These are phyloP conservation scores for Bettongia penicillata DNA, from an alignment of 2,113 vertebrate genomes.

Conservation along the genomic window DNA sequence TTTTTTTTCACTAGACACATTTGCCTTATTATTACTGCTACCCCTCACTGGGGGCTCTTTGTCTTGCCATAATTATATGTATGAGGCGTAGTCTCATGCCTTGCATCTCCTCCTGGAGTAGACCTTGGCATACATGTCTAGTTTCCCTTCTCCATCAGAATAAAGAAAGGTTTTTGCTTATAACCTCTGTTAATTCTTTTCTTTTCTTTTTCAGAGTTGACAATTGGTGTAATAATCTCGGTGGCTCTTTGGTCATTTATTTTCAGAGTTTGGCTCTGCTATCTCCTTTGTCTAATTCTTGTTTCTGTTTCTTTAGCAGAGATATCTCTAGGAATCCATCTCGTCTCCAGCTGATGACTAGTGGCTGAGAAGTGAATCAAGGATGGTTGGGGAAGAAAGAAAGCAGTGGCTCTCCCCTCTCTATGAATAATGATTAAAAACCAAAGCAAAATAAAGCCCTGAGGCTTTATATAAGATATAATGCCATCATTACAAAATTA, in stretches of 20 bases:
- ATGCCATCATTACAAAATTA: background rate
- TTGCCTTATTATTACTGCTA: background rate
- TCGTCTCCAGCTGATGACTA: background rate
- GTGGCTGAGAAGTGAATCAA: background rate
- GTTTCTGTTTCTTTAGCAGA: background rate
- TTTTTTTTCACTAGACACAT: background rate
- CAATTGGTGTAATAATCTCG: too few species aligned
- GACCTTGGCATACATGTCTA: background rate
- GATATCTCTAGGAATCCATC: background rate
- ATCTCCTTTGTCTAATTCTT: background rate
- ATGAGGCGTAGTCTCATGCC: background rate
- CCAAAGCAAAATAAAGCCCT: background rate
- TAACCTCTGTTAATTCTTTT: too few species aligned
- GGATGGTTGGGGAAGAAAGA: background rate
- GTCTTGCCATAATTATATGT: background rate
- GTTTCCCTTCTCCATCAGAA: background rate
- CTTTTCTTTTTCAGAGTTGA: too few species aligned
- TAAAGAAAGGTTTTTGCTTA: too few species aligned
- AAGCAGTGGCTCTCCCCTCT: background rate
- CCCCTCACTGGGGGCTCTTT: background rate
- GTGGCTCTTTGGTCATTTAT: too few species aligned
- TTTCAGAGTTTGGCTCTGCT: too few species aligned
- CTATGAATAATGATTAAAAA: background rate
- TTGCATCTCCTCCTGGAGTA: background rate
- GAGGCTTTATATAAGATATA: background rate